Base-by-base conservation (phyloP, 2,888 invertebrate genomes). In the Gandaritis pyraliata region DNA sequence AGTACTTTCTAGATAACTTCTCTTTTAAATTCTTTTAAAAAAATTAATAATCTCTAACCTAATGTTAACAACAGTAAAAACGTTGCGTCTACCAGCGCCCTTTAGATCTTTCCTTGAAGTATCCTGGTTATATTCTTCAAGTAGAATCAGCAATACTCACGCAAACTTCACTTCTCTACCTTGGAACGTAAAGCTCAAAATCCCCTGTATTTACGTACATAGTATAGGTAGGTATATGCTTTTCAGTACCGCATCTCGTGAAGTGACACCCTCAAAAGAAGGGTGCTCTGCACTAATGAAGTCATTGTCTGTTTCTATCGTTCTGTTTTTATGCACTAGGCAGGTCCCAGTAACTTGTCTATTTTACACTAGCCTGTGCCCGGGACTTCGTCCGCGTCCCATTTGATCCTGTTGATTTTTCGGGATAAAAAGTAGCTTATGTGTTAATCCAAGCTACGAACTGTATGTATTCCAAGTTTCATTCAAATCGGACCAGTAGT, bases 201-300 rank as follows among this genome's bases (percentile, higher is more conserved):
- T 62, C 41, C 29, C 43, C 7, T 36, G 52, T 6, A 50, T 33
- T 33, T 10, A 49, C 38, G n/a, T 46, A 29, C 13, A 48, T 58
- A 61, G 56, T 45, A 50, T 41, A 18, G 11, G 13, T 47, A 61
- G 53, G 49, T 60, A 56, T 48, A 50, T 64, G 61, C 66, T 60
- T 57, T 60, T 70, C 70, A 69, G 66, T 58, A 64, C 71, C 55
- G 73, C 71, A 70, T 71, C 72, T 77, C 71, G 76, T 83, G 82
- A 76, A 87, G 85, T 82, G 87, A 81, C 83, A 81, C 86, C 82
- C 82, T 84, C 69, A 65, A 75, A 72, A 75, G 73, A 74, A 85
- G 86, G 79, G 87, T 79, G 71, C 86, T 87, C 76, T 73, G 72
- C 74, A 70, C 85, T 89, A 89, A 90, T 87, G 89, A 90, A 89